phyloP scores from a whole-genome alignment of 2,113 vertebrate genomes.

The Lycaon pictus region DNA sequence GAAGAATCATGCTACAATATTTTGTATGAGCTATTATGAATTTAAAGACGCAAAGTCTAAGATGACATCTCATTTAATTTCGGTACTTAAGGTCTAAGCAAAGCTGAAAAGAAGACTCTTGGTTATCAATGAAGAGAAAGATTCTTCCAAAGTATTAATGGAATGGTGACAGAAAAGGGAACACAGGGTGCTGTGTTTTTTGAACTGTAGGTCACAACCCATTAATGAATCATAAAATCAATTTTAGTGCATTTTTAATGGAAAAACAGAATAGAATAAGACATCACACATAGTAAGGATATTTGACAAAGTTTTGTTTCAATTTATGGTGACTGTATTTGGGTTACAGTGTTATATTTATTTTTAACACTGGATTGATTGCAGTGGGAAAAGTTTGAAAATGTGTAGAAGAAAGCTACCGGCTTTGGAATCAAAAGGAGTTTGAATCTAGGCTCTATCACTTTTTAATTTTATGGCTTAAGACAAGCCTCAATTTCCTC shows the following conservation, averaged over 20 bases:
- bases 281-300: background rate
- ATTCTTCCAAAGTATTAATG: background rate
- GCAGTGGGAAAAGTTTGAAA: background rate
- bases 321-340: background rate
- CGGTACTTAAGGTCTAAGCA: background rate
- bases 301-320: background rate
- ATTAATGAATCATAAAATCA: slow-evolving; percentile 8
- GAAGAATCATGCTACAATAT: slow-evolving; percentile 37
- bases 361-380: background rate
- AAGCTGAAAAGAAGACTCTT: background rate
- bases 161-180: background rate
- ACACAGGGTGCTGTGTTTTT: slow-evolving; percentile 15
- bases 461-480: background rate
- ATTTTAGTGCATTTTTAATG: background rate
- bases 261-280: background rate
- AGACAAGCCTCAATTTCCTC: background rate
- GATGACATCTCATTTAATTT: background rate
- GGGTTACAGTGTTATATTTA: background rate
- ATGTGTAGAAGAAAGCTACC: background rate
- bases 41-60: slow-evolving; percentile 62
- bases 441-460: background rate
- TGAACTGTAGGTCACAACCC: background rate
- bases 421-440: background rate
- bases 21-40: slow-evolving; percentile 1
- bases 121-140: slow-evolving; percentile 11